Conservation (phyloP, 1,140 invertebrate species). For the Mycetomoellerius zeteki region DNA sequence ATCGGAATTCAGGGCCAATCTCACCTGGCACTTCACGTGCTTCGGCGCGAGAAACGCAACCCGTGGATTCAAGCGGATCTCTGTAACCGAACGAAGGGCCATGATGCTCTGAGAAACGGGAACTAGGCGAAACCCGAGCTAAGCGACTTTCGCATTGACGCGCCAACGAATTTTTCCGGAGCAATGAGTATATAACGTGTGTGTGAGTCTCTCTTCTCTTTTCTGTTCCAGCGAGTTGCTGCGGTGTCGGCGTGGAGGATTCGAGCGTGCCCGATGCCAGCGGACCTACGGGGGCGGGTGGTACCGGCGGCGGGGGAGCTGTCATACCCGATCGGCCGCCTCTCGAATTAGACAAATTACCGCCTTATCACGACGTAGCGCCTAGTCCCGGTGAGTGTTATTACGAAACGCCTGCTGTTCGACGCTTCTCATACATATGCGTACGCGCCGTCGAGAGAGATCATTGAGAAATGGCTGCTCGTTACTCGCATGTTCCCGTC, state of each 20-base stretch:
- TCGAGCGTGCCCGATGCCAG: conserved; percentile 78
- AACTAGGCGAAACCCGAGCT: conserved; percentile 72
- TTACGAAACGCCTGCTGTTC: conserved; percentile 30
- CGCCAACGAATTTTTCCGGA: conserved; percentile 69
- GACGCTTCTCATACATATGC: conserved; percentile 49
- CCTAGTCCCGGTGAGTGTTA: conserved; percentile 84
- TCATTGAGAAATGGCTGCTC: conserved; percentile 51
- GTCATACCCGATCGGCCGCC: conserved; percentile 86
- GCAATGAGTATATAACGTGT: conserved; percentile 54
- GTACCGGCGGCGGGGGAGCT: conserved; percentile 82
- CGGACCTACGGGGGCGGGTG: conserved; percentile 77
- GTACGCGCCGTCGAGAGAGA: conserved; percentile 6
- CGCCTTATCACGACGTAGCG: conserved; percentile 86
- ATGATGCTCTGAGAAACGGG: conserved; percentile 31
- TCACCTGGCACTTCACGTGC: conserved; percentile 82
- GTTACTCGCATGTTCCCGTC: conserved; percentile 45
- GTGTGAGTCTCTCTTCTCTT: conserved; percentile 50
- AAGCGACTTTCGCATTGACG: conserved; percentile 54
- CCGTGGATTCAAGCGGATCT: not conserved
- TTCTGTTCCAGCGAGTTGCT: conserved; percentile 82
- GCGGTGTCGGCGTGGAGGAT: conserved; percentile 81
- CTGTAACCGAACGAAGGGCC: not conserved
- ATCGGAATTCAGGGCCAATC: conserved; percentile 71
- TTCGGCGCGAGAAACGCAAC: conserved; percentile 67
- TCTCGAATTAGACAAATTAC: conserved; percentile 86